Evolutionary conservation across 1,140 invertebrate genomes (phyloP).

Genomic region (Dendrolimus kikuchii): DNA sequence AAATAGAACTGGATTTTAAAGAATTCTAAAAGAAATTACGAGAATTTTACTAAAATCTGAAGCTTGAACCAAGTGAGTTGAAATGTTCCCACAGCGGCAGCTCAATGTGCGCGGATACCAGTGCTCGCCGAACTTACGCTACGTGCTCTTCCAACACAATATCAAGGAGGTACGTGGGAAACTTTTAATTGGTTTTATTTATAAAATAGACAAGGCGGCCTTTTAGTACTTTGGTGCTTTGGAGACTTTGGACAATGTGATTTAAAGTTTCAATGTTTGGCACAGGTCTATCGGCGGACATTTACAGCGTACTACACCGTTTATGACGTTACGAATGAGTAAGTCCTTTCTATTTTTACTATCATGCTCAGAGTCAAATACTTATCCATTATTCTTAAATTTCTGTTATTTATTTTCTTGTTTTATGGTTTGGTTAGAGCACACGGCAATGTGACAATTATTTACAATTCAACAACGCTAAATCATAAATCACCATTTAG

Average conservation of each 20-base stretch:
- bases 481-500: too few species aligned
- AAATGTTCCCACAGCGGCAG: slow-evolving; percentile 78
- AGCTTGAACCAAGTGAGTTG: background rate
- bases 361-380: too few species aligned
- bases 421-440: too few species aligned
- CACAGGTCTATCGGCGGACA: slow-evolving; percentile 84
- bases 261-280: slow-evolving; percentile 44
- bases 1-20: too few species aligned
- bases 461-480: too few species aligned
- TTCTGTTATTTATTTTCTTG: too few species aligned
- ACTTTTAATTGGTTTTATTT: slow-evolving; percentile 29
- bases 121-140: slow-evolving; percentile 85
- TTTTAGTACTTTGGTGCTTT: slow-evolving; percentile 9
- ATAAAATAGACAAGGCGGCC: slow-evolving; percentile 20
- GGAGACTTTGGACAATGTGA: slow-evolving; percentile 13
- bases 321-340: slow-evolving; percentile 90
- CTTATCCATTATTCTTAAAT: too few species aligned
- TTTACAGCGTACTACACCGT: slow-evolving; percentile 88
- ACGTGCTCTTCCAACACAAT: slow-evolving; percentile 88
- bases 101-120: slow-evolving; percentile 88
- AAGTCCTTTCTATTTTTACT: slow-evolving; percentile 60
- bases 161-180: slow-evolving; percentile 82
- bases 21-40: background rate
- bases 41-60: background rate
- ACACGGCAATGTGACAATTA: too few species aligned